Base-by-base conservation (phyloP, 2,888 invertebrate species). In the Heteropelma amictum region DNA sequence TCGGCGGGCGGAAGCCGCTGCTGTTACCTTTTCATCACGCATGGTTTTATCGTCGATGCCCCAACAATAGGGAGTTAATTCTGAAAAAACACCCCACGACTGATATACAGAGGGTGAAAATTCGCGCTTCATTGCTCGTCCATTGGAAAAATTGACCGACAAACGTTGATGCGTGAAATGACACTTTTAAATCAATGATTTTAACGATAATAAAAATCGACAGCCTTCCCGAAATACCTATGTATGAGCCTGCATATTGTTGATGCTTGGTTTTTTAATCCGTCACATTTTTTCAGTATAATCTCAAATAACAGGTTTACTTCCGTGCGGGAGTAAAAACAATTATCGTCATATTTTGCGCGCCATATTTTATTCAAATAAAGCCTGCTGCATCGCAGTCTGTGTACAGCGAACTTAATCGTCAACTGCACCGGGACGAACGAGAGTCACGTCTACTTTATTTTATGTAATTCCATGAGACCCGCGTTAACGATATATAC, bases 11-110 rank as follows among this genome's bases (percentile, higher is more conserved):
- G 28, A 33, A 19, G 12, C 38, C 28, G 56, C 56, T 4, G 0
- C 28, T 1, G 1, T 10, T 28, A 10, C 28, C 23, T 35, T 35
- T 49, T 33, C 17, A 26, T 49, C 33, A 14, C 12, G n/a, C n/a
- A n/a, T n/a, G n/a, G n/a, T n/a, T n/a, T n/a, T n/a, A n/a, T n/a
- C n/a, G n/a, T n/a, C n/a, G 12, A 45, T 6, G 23, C 5, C 14
- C 17, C 33, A 72, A 61, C 67, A 49, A 68, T 67, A 17, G 67
- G n/a, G 28, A 23, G 56, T 63, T 63, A 49, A 68, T 68, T 67
- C 68, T 17, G 30, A n/a, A n/a, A 65, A 45, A 33, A 45, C 19
- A 30, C 21, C 14, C 33, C 26, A 10, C 49, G 40, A 64, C 35
- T 19, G 35, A 14, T 6, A 5, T 10, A 5, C 45, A 30, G 5